A percentile compares a stretch with the other conserved stretches of the same genome.
Conservation (phyloP, 64 coral and sea anemone genomes). For the Acropora tenuis region DNA sequence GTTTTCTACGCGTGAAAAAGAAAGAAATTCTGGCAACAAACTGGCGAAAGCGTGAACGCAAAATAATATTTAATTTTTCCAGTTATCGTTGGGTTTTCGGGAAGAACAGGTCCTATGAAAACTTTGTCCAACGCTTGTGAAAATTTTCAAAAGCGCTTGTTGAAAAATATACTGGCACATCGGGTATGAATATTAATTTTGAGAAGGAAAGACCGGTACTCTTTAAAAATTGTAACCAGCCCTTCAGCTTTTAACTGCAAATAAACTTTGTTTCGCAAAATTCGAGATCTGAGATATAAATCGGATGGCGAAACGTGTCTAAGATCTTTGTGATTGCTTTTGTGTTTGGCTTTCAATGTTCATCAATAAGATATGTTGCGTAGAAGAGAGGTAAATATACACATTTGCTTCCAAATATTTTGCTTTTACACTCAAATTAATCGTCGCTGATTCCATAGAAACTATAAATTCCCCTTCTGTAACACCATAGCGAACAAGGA, state of each 20-base stretch:
- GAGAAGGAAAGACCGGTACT: background rate
- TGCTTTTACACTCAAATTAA: slow-evolving; percentile 26
- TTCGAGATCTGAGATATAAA: background rate
- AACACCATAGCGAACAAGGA: background rate
- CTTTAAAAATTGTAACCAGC: background rate
- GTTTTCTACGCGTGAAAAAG: background rate
- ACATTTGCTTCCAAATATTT: slow-evolving; percentile 11
- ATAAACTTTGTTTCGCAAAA: background rate
- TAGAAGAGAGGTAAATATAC: background rate
- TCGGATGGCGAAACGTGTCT: background rate
- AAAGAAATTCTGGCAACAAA: background rate
- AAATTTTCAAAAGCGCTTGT: background rate
- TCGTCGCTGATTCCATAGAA: background rate
- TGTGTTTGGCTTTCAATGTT: background rate
- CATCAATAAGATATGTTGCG: slow-evolving; percentile 21
- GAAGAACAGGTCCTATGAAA: no score
- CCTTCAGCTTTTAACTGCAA: background rate
- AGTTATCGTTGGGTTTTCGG: no score
- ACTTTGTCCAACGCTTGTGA: background rate
- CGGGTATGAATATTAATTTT: background rate
- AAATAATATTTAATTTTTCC: no score
- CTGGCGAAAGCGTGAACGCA: background rate
- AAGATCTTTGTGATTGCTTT: background rate
- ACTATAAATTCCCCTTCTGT: background rate
- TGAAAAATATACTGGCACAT: background rate